Evolutionary conservation across 2,113 vertebrate genomes (phyloP).

Genomic region (Potamarius usumacintae): DNA sequence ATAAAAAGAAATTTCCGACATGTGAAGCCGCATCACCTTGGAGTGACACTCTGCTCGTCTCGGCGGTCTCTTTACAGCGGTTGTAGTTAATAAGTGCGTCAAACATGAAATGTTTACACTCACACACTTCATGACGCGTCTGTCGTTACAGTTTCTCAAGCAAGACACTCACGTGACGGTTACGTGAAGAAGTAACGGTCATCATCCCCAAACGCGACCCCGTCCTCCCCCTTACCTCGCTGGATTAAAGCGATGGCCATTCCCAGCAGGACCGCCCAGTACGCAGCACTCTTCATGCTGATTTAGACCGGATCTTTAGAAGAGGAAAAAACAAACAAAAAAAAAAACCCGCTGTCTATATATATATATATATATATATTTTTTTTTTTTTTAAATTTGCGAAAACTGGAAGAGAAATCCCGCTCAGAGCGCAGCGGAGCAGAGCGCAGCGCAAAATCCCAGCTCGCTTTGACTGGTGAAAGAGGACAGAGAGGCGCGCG

Average conservation of each 20-base stretch:
- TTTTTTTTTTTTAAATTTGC: slow-evolving; percentile 32
- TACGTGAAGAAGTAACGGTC: slow-evolving; percentile 3
- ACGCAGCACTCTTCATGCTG: slow-evolving; percentile 73
- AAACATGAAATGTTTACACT: slow-evolving; percentile 9
- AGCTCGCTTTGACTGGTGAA: slow-evolving; percentile 51
- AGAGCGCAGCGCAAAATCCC: slow-evolving; percentile 57
- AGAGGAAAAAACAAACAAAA: not conserved
- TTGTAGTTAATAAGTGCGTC: slow-evolving; percentile 41
- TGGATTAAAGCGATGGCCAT: slow-evolving; percentile 73
- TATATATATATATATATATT: slow-evolving; percentile 5
- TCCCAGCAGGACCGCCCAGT: slow-evolving; percentile 72
- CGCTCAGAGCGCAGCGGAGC: slow-evolving; percentile 47
- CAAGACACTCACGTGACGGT: not conserved
- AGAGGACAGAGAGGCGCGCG: slow-evolving; percentile 63
- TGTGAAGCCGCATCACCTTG: slow-evolving; percentile 40
- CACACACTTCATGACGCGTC: not conserved
- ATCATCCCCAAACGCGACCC: not conserved
- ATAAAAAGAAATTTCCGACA: not conserved
- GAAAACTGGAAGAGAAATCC: slow-evolving; percentile 61
- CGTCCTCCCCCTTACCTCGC: slow-evolving; percentile 69
- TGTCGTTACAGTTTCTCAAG: not conserved
- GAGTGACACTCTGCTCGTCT: slow-evolving; percentile 57
- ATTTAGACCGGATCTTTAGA: slow-evolving; percentile 9
- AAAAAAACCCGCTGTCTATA: not conserved
- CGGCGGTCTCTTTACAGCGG: slow-evolving; percentile 38